Evolutionary conservation across 2,113 vertebrate species (phyloP).

Genomic region (Ciconia boyciana): DNA sequence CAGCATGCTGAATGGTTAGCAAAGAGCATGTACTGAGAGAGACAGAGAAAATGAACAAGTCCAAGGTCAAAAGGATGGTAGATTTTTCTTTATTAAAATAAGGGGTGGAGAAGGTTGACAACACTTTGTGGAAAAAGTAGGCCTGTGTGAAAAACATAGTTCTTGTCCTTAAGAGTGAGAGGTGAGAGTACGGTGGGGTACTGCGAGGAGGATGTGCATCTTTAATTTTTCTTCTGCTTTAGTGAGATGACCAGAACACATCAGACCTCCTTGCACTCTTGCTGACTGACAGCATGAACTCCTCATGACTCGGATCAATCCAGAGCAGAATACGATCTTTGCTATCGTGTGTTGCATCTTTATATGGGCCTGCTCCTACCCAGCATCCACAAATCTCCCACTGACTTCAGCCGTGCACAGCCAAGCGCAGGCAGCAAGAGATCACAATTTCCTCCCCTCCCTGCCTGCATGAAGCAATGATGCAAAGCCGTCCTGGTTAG

Average conservation of each 20-base stretch:
- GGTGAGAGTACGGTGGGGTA: not conserved
- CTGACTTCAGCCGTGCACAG: not conserved
- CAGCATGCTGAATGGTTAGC: conserved; percentile 76
- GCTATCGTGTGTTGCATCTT: not conserved
- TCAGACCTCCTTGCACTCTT: not conserved
- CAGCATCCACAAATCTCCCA: not conserved
- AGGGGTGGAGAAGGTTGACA: not conserved
- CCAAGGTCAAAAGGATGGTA: conserved; percentile 82
- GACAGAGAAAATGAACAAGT: conserved; percentile 76
- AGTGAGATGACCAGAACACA: not conserved
- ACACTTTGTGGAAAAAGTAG: not conserved
- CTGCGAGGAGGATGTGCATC: not conserved
- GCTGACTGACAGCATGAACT: not conserved
- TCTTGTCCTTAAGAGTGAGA: not conserved
- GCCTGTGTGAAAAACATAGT: not conserved
- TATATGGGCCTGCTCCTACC: not conserved
- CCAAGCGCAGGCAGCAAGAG: not conserved
- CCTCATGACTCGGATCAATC: not conserved
- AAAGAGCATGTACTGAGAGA: conserved; percentile 74
- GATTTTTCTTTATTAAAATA: conserved; percentile 44
- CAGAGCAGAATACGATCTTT: not conserved
- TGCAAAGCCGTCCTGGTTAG: not conserved
- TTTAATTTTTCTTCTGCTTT: not conserved
- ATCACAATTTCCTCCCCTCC: not conserved
- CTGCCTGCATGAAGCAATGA: not conserved